phyloP scores from a whole-genome alignment of 2,888 invertebrate genomes.

The Cheilosia impressa region DNA sequence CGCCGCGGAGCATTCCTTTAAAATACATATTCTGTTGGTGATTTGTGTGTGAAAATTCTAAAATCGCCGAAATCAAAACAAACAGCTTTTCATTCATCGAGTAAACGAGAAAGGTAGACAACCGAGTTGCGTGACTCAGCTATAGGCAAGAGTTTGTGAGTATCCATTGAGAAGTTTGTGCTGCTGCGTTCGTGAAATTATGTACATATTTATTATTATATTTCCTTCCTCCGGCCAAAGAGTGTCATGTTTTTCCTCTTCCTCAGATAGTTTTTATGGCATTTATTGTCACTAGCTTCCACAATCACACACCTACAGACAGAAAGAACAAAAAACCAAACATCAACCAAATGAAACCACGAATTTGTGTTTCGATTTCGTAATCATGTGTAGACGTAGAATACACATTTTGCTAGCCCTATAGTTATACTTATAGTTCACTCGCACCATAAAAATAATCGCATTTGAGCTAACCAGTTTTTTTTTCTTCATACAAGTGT shows the following conservation, averaged over 20 bases:
- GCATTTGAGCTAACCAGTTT: slow-evolving; percentile 33
- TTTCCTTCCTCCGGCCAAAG: slow-evolving; percentile 13
- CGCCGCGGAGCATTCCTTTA: not conserved
- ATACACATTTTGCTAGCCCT: not conserved
- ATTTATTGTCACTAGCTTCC: too few relatives aligned
- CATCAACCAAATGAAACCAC: slow-evolving; percentile 9
- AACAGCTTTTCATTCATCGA: slow-evolving; percentile 73
- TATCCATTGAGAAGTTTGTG: slow-evolving; percentile 69
- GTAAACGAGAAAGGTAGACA: slow-evolving; percentile 57
- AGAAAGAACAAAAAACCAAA: slow-evolving; percentile 19
- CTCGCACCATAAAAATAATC: slow-evolving; percentile 6
- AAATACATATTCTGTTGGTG: not conserved
- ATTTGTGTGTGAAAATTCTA: slow-evolving; percentile 61
- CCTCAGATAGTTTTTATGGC: not conserved
- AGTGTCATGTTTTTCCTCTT: slow-evolving; percentile 17
- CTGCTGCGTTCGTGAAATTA: slow-evolving; percentile 42
- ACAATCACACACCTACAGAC: too few relatives aligned
- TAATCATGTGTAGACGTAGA: slow-evolving; percentile 28
- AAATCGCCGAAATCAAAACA: slow-evolving; percentile 70
- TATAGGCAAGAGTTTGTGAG: slow-evolving; percentile 40
- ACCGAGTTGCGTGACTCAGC: slow-evolving; percentile 34
- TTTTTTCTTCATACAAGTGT: too few relatives aligned
- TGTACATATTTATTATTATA: slow-evolving; percentile 1
- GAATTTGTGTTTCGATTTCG: slow-evolving; percentile 47
- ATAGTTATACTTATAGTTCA: not conserved